Percentiles rank a stretch among this genome's conserved stretches.
Conservation (phyloP, 2,113 vertebrate species). For the Upupa epops region DNA sequence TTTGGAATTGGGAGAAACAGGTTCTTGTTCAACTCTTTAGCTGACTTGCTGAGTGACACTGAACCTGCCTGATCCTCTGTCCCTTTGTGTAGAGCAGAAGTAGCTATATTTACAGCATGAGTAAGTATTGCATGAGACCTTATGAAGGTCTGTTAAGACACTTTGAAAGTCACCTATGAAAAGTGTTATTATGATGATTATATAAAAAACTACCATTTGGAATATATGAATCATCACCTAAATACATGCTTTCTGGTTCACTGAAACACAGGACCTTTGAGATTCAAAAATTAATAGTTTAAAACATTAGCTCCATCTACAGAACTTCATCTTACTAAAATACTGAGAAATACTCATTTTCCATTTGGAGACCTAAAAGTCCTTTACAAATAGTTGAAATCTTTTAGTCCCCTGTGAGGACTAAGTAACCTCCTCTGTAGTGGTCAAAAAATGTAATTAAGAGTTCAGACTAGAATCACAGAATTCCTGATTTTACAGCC, state of each 20-base stretch:
- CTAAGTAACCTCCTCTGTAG: background rate
- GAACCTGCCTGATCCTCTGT: background rate
- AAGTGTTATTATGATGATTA: background rate
- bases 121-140: background rate
- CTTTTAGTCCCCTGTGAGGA: background rate
- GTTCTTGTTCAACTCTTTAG: constrained; percentile 1
- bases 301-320: background rate
- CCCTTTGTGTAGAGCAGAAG: background rate
- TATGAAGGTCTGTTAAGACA: background rate
- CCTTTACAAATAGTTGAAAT: background rate
- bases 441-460: background rate
- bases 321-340: background rate
- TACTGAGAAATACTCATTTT: background rate
- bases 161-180: background rate
- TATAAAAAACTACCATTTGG: background rate
- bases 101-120: background rate
- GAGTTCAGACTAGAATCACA: background rate
- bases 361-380: background rate
- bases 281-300: background rate
- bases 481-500: background rate
- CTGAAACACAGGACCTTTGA: constrained; percentile 2
- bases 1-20: background rate
- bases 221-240: constrained; percentile 15
- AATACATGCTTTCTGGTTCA: constrained; percentile 4
- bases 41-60: background rate